phyloP scores from a whole-genome alignment of 2,113 vertebrate genomes.

The Climacteris rufus region DNA sequence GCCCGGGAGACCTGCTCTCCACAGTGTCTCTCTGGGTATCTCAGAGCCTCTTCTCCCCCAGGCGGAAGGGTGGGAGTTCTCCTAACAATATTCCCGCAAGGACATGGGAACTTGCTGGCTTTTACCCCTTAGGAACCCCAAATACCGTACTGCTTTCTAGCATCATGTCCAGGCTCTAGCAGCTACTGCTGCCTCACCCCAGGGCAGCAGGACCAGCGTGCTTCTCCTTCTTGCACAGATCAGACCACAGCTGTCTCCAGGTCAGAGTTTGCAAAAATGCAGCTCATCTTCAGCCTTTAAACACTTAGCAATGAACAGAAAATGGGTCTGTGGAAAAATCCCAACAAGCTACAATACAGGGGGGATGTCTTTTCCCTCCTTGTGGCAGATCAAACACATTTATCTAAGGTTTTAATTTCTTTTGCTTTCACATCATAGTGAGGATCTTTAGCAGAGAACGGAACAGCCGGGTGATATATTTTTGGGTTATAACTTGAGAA shows the following conservation, averaged over 20 bases:
- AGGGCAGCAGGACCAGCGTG: not conserved
- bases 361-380: slow-evolving; percentile 15
- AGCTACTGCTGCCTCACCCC: not conserved
- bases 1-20: not conserved
- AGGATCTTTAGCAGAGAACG: slow-evolving; percentile 57
- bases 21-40: rapidly evolving
- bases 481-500: slow-evolving; percentile 68
- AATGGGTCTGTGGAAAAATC: not conserved
- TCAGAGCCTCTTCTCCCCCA: not conserved
- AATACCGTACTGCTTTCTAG: not conserved
- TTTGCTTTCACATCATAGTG: slow-evolving; percentile 56
- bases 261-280: not conserved
- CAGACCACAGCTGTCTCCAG: not conserved
- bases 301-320: not conserved
- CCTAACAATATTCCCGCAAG: not conserved
- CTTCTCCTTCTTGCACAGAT: not conserved
- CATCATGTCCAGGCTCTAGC: not conserved
- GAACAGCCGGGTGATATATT: slow-evolving; percentile 65
- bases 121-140: not conserved
- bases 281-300: not conserved
- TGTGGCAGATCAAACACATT: slow-evolving; percentile 50
- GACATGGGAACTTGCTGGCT: not conserved
- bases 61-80: not conserved
- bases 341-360: not conserved
- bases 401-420: slow-evolving; percentile 60